These are phyloP conservation scores for Eidolon dupreanum DNA, from an alignment of 2,797 vertebrate genomes.

Conservation along the genomic window DNA sequence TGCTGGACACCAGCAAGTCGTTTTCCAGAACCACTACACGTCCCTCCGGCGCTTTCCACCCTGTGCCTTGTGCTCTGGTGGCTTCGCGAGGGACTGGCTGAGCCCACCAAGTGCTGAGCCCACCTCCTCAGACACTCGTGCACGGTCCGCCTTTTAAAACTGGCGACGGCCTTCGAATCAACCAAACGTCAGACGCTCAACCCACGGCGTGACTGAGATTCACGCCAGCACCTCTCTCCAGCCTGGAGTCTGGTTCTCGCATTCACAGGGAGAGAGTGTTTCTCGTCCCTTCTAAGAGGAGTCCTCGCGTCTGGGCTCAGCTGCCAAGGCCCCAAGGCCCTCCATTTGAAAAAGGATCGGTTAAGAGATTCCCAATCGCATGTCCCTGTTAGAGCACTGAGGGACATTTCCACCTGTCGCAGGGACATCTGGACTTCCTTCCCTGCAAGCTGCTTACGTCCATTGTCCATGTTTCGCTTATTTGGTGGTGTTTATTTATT, in stretches of 20 bases:
- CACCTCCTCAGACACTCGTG: accelerated
- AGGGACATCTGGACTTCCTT: not conserved
- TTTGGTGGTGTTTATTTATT: too few relatives aligned
- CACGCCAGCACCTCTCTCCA: accelerated
- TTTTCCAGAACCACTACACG: accelerated
- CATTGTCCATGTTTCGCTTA: not conserved
- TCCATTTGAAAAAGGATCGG: not conserved
- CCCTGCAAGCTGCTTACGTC: not conserved
- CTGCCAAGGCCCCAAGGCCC: not conserved
- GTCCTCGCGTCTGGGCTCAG: not conserved
- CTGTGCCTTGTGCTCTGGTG: accelerated
- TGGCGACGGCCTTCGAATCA: not conserved
- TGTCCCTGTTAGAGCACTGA: not conserved
- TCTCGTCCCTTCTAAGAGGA: not conserved
- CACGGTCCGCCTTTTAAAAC: accelerated
- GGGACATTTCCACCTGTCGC: not conserved
- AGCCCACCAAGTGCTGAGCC: accelerated
- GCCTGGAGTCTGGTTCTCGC: not conserved
- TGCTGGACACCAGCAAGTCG: accelerated
- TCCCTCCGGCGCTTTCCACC: accelerated
- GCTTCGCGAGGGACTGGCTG: not conserved
- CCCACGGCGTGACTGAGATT: accelerated
- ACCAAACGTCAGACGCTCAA: accelerated
- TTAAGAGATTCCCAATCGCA: not conserved
- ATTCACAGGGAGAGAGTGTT: not conserved